Evolutionary conservation across 2,888 invertebrate genomes (phyloP).

Genomic region (Rhagophthalmus giganteus): DNA sequence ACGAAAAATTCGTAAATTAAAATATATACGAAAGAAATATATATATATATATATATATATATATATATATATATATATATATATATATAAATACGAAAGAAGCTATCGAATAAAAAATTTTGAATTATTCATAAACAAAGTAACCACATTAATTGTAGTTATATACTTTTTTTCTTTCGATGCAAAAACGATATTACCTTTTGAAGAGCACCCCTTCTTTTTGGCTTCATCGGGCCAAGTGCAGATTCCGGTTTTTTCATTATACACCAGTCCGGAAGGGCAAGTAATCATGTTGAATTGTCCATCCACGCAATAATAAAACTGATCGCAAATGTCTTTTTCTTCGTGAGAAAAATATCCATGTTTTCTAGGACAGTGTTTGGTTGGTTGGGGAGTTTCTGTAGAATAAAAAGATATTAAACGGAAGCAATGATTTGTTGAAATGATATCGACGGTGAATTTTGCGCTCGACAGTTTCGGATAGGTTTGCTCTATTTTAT

Average conservation of each 20-base stretch:
- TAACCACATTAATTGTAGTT: no score
- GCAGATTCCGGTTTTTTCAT: slow-evolving; percentile 85
- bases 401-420: no score
- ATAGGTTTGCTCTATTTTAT: slow-evolving; percentile 1
- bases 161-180: not conserved
- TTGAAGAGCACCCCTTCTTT: slow-evolving; percentile 80
- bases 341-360: slow-evolving; percentile 88
- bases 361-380: slow-evolving; percentile 79
- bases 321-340: slow-evolving; percentile 76
- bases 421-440: slow-evolving; percentile 5
- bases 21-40: no score
- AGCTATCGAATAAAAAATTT: no score
- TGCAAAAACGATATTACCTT: slow-evolving; percentile 54
- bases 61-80: no score
- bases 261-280: slow-evolving; percentile 84
- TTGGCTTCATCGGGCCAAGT: slow-evolving; percentile 93
- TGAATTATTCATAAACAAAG: no score
- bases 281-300: slow-evolving; percentile 89
- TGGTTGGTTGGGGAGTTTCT: slow-evolving; percentile 73
- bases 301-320: slow-evolving; percentile 88
- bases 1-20: no score
- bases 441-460: slow-evolving; percentile 6
- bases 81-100: no score
- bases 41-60: no score
- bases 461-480: slow-evolving; percentile 4